phyloP scores from a whole-genome alignment of 2,888 invertebrate genomes.

The Polymixis lichenea region DNA sequence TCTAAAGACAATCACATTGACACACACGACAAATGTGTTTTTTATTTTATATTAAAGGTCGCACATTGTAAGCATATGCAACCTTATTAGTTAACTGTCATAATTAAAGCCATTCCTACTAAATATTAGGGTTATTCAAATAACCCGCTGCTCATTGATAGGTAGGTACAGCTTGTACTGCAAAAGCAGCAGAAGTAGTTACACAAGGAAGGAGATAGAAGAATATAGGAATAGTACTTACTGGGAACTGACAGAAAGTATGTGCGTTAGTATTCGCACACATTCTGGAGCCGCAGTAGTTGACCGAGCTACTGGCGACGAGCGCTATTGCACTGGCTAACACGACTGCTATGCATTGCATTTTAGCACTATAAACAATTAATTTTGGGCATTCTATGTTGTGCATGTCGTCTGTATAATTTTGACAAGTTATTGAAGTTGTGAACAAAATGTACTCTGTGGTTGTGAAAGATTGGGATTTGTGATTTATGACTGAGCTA shows the following conservation, averaged over 20 bases:
- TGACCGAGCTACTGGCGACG: slow-evolving; percentile 64
- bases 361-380: slow-evolving; percentile 68
- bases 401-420: slow-evolving; percentile 56
- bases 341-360: slow-evolving; percentile 68
- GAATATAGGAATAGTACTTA: slow-evolving; percentile 67
- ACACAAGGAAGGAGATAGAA: not conserved
- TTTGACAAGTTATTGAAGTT: slow-evolving; percentile 41
- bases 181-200: not conserved
- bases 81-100: too few relatives aligned
- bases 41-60: too few relatives aligned
- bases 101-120: not conserved
- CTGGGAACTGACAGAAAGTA: slow-evolving; percentile 82
- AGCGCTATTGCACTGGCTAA: slow-evolving; percentile 49
- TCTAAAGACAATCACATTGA: too few relatives aligned
- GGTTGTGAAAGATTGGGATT: slow-evolving; percentile 14
- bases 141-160: not conserved
- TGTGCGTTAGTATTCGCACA: slow-evolving; percentile 79
- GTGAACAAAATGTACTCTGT: too few relatives aligned
- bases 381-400: slow-evolving; percentile 72
- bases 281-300: slow-evolving; percentile 84
- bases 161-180: too few relatives aligned
- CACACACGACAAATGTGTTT: too few relatives aligned
- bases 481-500: slow-evolving; percentile 22
- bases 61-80: too few relatives aligned
- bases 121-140: not conserved